These are phyloP conservation scores for Nylanderia fulva DNA, from an alignment of 1,140 invertebrate genomes.

Conservation along the genomic window DNA sequence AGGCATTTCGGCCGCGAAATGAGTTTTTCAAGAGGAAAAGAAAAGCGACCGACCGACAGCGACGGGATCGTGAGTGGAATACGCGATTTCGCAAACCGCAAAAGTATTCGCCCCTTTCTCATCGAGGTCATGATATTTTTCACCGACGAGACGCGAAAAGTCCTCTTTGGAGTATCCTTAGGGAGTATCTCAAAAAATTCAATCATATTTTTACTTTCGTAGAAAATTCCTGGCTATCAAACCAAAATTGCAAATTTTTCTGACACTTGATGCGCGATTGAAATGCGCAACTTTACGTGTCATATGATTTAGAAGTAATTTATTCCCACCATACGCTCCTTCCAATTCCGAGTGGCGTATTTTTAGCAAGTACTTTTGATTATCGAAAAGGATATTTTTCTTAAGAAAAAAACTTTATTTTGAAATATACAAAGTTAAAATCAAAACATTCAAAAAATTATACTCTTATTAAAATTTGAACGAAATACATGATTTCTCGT, in stretches of 20 bases:
- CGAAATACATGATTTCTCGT: background rate
- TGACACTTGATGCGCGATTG: background rate
- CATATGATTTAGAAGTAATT: background rate
- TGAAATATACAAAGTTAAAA: background rate
- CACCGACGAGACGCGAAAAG: background rate
- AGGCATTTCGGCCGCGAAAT: background rate
- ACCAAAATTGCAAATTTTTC: conserved; percentile 8
- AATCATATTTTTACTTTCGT: conserved; percentile 11
- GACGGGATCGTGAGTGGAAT: background rate
- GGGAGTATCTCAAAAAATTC: conserved; percentile 24
- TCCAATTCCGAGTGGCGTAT: background rate
- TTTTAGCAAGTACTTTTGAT: conserved; percentile 5
- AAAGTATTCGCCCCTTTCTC: background rate
- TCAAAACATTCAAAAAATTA: background rate
- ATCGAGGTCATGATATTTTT: conserved; percentile 4
- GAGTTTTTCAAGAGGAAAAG: conserved; percentile 38
- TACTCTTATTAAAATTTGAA: background rate
- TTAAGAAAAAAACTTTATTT: background rate
- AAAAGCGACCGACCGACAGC: background rate
- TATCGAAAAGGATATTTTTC: background rate
- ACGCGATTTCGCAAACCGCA: conserved; percentile 7
- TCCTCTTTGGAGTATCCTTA: background rate
- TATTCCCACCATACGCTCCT: background rate
- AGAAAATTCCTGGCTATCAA: background rate
- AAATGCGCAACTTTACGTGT: background rate